A percentile compares a stretch with the other conserved stretches of the same genome.
phyloP scores from a whole-genome alignment of 30 jellyfish, hydroid and myxozoan genomes.

The Cassiopea xamachana region DNA sequence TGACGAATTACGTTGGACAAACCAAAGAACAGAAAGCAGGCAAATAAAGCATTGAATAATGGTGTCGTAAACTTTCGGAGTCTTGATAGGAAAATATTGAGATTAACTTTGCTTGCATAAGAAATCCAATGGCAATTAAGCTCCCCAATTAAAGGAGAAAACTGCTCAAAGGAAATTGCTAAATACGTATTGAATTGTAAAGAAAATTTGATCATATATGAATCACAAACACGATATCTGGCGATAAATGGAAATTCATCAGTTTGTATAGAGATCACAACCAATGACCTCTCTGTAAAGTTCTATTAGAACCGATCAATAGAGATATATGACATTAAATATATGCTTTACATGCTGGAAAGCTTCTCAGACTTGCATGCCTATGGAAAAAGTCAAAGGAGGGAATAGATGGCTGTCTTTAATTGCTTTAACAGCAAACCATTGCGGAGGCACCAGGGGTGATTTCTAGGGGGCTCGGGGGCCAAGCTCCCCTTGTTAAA shows the following conservation, averaged over 20 bases:
- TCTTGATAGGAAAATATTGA: constrained; percentile 29
- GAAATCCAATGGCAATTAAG: neutral
- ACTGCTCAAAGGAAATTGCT: neutral
- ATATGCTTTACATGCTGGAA: too few relatives aligned
- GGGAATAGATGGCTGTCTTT: too few relatives aligned
- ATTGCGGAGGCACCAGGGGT: too few relatives aligned
- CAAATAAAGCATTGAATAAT: neutral
- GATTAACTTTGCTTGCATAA: constrained; percentile 7
- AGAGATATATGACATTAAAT: too few relatives aligned
- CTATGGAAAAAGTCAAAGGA: too few relatives aligned
- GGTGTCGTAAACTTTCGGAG: constrained; percentile 18
- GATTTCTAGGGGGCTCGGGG: too few relatives aligned
- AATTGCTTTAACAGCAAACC: too few relatives aligned
- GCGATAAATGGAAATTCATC: neutral
- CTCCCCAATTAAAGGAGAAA: neutral
- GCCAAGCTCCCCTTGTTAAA: too few relatives aligned
- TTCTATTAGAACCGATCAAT: neutral
- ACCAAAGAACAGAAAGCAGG: neutral
- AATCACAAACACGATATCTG: neutral
- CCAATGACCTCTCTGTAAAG: neutral
- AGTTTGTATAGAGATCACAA: neutral
- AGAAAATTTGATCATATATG: neutral
- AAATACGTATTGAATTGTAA: neutral
- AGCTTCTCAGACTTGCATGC: too few relatives aligned
- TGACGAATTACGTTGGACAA: neutral